A percentile compares a stretch with the other conserved stretches of the same genome.
These are phyloP conservation scores for Columba guinea DNA, from an alignment of 2,797 vertebrate species.

Conservation along the genomic window DNA sequence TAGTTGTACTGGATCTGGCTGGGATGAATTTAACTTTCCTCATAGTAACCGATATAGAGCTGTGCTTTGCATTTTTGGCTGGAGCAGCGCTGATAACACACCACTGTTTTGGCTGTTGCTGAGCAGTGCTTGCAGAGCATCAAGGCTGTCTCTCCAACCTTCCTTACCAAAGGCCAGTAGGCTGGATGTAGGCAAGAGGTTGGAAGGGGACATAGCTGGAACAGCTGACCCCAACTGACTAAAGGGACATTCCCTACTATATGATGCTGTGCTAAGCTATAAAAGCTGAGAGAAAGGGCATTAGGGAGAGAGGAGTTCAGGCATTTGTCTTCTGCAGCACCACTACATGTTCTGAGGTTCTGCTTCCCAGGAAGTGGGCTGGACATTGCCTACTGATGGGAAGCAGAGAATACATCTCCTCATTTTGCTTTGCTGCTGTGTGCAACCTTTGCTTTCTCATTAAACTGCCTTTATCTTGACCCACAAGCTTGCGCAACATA, in stretches of 20 bases:
- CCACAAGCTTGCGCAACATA: too few species aligned
- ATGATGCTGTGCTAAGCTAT: not conserved
- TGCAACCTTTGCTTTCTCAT: not conserved
- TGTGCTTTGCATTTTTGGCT: not conserved
- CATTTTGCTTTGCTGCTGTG: not conserved
- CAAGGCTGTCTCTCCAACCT: not conserved
- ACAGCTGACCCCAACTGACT: not conserved
- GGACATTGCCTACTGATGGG: not conserved
- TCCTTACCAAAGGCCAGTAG: not conserved
- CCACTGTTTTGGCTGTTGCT: not conserved
- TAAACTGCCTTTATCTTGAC: too few species aligned
- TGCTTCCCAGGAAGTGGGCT: not conserved
- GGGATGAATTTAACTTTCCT: not conserved
- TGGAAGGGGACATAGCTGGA: not conserved
- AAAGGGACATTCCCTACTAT: not conserved
- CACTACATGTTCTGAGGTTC: not conserved
- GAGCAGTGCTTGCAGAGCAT: not conserved
- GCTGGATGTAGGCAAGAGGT: not conserved
- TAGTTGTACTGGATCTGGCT: not conserved
- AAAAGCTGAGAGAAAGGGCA: not conserved
- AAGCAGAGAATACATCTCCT: not conserved
- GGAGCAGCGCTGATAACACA: not conserved
- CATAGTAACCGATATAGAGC: not conserved
- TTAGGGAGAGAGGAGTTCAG: accelerated
- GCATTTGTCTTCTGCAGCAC: not conserved